Evolutionary conservation across 35 echinoderm and acorn worm genomes (phyloP), one percentile per base, ranked within the genome.

Genomic region (Heliocidaris erythrogramma): DNA sequence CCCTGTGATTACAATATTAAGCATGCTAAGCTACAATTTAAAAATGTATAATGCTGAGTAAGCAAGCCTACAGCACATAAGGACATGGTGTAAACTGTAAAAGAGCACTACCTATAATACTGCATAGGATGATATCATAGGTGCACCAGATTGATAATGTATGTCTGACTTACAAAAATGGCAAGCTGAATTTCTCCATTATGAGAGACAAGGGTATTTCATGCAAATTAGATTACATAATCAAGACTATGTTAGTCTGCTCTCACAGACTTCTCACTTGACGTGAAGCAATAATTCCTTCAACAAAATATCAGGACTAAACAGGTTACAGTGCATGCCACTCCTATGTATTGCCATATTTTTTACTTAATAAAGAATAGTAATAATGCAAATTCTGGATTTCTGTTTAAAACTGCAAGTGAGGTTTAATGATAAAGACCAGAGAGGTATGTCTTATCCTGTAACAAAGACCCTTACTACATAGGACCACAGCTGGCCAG

Each of bases 161-260:
- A 27, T 78, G 65, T 78, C 65, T 78, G 65, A 78, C 65, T 78
- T 0, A 78, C 65, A 78, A 78, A 78, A 71, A n/a, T 7, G n/a
- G 65, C 65, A 78, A 78, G 65, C 65, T 78, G 65, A 78, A 78
- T 21, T 78, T 78, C 18, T 78, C 65, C 27, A 78, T 78, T 24
- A 78, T 56, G 52, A 56, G 52, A 56, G 52, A 78, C 65, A 78
- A 18, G 65, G 65, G 65, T 78, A 21, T 78, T 78, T 17, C 65
- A 78, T 78, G 65, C 65, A 27, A 78, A 78, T 78, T n/a, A 78
- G 65, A 78, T 78, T 78, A 78, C 65, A n/a, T 78, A 78, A 78
- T 27, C 65, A 78, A 78, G 65, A 78, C 7, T 7, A 78, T 7
- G 21, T 8, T 78, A 78, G 65, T 78, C 65, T 78, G 24, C 21